A percentile compares a stretch with the other conserved stretches of the same genome.
Evolutionary conservation across 2,888 invertebrate species (phyloP).

Genomic region (Aquatica leii): DNA sequence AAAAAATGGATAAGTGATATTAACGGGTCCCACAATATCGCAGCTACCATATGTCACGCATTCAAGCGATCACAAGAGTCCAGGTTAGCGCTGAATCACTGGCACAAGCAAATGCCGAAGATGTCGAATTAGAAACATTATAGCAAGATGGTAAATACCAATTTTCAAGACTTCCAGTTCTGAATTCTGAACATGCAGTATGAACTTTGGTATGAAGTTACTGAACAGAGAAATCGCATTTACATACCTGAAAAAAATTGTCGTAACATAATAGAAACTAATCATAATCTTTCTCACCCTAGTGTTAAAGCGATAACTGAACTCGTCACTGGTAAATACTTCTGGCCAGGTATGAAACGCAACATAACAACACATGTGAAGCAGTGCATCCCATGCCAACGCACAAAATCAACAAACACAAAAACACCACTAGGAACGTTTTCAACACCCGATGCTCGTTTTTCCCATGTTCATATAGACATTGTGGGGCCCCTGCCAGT

Average conservation of each 20-base stretch:
- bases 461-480: background rate
- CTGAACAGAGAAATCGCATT: too few relatives aligned
- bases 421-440: constrained; percentile 4
- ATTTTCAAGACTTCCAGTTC: too few relatives aligned
- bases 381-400: too few relatives aligned
- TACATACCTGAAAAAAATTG: background rate
- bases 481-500: background rate
- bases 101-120: background rate
- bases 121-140: too few relatives aligned
- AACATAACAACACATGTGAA: background rate
- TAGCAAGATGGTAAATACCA: too few relatives aligned
- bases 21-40: constrained; percentile 12
- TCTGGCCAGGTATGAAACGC: background rate
- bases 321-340: background rate
- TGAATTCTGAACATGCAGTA: too few relatives aligned
- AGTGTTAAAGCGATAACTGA: background rate
- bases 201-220: too few relatives aligned
- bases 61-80: too few relatives aligned
- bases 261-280: background rate
- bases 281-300: background rate
- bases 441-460: background rate
- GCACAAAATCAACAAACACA: too few relatives aligned
- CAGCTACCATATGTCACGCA: constrained; percentile 12
- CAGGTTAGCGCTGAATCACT: too few relatives aligned
- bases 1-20: constrained; percentile 45